Conservation (phyloP, 2,888 invertebrate species). For the Corbicula japonica region DNA sequence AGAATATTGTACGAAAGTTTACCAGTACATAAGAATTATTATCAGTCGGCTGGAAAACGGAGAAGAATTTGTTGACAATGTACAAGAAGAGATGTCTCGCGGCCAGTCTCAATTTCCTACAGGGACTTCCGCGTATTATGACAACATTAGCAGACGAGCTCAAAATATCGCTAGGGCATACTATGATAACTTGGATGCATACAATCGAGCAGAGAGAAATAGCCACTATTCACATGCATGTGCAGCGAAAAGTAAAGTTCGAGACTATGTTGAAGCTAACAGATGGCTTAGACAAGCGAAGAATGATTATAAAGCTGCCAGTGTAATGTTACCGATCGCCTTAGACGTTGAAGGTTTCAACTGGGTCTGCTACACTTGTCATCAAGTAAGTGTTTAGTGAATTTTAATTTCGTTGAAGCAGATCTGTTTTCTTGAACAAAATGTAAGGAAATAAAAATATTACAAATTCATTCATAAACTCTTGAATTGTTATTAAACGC, state of each 20-base stretch:
- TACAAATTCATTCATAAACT: no score
- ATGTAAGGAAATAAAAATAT: background rate
- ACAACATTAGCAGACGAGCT: slow-evolving; percentile 26
- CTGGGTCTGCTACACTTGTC: slow-evolving; percentile 68
- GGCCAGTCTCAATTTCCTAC: background rate
- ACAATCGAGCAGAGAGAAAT: slow-evolving; percentile 8
- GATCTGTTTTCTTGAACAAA: no score
- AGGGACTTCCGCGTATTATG: background rate
- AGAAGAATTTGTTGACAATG: slow-evolving; percentile 7
- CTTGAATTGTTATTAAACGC: no score
- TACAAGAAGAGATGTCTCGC: slow-evolving; percentile 13
- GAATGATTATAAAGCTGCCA: slow-evolving; percentile 50
- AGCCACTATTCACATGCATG: slow-evolving; percentile 29
- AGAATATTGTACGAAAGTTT: slow-evolving; percentile 53
- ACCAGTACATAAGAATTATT: slow-evolving; percentile 58
- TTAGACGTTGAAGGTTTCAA: slow-evolving; percentile 42
- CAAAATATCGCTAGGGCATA: slow-evolving; percentile 23
- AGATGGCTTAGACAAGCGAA: slow-evolving; percentile 64
- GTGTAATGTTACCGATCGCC: slow-evolving; percentile 4
- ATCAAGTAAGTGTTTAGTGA: slow-evolving; percentile 60
- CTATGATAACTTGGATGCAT: slow-evolving; percentile 24
- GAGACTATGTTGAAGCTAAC: slow-evolving; percentile 43
- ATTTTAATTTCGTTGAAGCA: background rate
- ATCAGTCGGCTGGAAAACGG: slow-evolving; percentile 53
- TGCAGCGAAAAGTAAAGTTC: background rate